Percentiles rank a stretch among this genome's conserved stretches.
phyloP scores from a whole-genome alignment of 2,113 vertebrate species.

The Thunnus thynnus region DNA sequence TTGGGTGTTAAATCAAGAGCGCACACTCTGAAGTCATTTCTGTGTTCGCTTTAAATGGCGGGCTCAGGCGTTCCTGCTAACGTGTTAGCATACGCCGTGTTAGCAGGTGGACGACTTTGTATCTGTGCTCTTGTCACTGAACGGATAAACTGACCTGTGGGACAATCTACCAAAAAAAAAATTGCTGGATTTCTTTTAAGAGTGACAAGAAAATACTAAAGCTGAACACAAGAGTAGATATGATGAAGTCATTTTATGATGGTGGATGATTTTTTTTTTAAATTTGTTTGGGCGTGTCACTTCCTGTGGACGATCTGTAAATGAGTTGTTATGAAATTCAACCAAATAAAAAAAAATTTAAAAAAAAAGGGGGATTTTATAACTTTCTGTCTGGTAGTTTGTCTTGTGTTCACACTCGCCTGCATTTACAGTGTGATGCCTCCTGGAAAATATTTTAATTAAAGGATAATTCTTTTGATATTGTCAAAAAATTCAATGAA shows the following conservation, averaged over 20 bases:
- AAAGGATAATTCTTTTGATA: no score
- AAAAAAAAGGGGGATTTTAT: slow-evolving; percentile 77
- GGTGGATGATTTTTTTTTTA: not conserved
- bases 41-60: not conserved
- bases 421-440: no score
- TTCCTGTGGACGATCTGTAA: slow-evolving; percentile 59
- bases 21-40: not conserved
- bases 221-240: not conserved
- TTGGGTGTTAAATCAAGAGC: not conserved
- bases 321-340: slow-evolving; percentile 57
- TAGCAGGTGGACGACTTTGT: not conserved
- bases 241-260: slow-evolving; percentile 13
- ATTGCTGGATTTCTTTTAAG: not conserved
- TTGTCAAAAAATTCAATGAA: no score
- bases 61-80: slow-evolving; percentile 14
- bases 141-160: not conserved
- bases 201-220: not conserved
- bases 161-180: not conserved
- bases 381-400: slow-evolving; percentile 43
- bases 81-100: slow-evolving; percentile 15
- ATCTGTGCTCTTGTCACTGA: not conserved
- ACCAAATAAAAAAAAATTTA: slow-evolving; percentile 75
- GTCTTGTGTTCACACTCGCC: not conserved
- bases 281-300: not conserved
- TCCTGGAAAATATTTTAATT: not conserved